Conservation (phyloP, 2,113 vertebrate genomes). For the Oxygymnocypris stewartii region DNA sequence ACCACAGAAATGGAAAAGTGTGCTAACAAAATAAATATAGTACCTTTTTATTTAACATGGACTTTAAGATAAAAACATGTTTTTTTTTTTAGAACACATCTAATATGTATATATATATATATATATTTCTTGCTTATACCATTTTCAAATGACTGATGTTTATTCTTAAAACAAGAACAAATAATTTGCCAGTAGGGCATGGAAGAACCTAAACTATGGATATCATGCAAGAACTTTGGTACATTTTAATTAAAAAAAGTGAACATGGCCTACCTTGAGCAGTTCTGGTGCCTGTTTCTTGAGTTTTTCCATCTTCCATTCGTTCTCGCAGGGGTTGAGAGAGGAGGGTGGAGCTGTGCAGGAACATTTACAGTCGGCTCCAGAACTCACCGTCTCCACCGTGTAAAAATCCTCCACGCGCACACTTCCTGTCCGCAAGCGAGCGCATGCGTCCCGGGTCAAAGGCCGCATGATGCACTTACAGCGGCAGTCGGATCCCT, state of each 20-base stretch:
- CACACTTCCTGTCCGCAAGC: slow-evolving; percentile 77
- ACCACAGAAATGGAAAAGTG: too few species aligned
- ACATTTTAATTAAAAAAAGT: background rate
- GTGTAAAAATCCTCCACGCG: slow-evolving; percentile 92
- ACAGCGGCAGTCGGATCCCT: slow-evolving; percentile 95
- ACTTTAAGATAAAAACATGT: background rate
- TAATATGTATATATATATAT: background rate
- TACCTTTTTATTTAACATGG: too few species aligned
- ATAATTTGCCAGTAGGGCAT: background rate
- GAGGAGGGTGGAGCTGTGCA: slow-evolving; percentile 91
- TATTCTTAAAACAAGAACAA: background rate
- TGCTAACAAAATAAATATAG: too few species aligned
- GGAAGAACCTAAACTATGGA: background rate
- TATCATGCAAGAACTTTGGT: background rate
- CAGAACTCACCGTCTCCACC: slow-evolving; percentile 92
- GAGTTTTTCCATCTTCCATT: slow-evolving; percentile 97
- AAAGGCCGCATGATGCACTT: slow-evolving; percentile 95
- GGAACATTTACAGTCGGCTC: slow-evolving; percentile 91
- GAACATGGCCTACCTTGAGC: slow-evolving; percentile 72
- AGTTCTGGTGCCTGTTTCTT: slow-evolving; percentile 93
- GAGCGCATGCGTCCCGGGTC: slow-evolving; percentile 86
- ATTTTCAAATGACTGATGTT: too few species aligned
- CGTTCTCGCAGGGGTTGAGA: slow-evolving; percentile 94
- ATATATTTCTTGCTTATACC: too few species aligned
- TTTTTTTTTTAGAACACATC: background rate